Evolutionary conservation across 2,888 invertebrate species (phyloP).

Genomic region (Mythimna impura): DNA sequence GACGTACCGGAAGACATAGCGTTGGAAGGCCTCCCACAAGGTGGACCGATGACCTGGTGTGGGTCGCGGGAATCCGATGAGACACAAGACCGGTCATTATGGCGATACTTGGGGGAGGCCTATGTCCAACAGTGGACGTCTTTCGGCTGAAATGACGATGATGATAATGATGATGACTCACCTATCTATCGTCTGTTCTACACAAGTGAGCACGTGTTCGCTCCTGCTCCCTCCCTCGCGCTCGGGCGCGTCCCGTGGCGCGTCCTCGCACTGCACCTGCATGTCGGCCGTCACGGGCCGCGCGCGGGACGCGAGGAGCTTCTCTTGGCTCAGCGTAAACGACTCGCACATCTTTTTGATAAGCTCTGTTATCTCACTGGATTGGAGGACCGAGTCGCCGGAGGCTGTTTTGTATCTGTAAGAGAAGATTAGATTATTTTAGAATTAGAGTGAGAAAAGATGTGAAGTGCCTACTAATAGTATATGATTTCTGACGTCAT

Average conservation of each 20-base stretch:
- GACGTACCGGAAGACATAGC: no score
- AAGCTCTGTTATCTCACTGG: constrained; percentile 82
- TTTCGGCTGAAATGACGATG: no score
- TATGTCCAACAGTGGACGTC: no score
- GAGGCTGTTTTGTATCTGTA: constrained; percentile 83
- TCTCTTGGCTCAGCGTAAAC: constrained; percentile 81
- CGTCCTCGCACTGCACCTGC: constrained; percentile 80
- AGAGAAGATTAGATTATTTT: neutral
- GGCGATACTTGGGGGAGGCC: no score
- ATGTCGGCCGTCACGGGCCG: constrained; percentile 77
- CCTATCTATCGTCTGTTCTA: constrained; percentile 56
- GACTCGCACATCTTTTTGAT: constrained; percentile 86
- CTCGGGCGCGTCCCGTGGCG: neutral
- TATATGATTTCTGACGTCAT: no score
- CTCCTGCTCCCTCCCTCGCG: neutral
- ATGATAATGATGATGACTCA: no score
- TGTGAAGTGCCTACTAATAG: no score
- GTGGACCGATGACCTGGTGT: no score
- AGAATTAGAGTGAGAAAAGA: no score
- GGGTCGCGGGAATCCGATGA: no score
- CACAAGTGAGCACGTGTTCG: neutral
- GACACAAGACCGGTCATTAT: no score
- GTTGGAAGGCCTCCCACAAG: no score
- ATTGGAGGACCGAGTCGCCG: constrained; percentile 80
- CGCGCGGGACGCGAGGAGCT: constrained; percentile 67